Evolutionary conservation across 2,888 invertebrate species (phyloP).

Genomic region (Netelia inedita): DNA sequence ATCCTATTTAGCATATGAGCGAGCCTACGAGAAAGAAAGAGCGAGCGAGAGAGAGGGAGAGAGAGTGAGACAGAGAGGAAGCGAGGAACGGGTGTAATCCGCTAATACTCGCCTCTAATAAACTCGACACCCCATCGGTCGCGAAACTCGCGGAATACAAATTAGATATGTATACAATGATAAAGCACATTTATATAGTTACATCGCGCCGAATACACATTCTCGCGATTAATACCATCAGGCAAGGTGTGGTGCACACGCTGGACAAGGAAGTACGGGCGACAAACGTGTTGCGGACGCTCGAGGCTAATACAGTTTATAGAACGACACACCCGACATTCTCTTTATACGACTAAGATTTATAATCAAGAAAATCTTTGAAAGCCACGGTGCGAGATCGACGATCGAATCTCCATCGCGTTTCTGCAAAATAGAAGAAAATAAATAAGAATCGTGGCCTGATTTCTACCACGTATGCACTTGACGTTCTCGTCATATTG

Average conservation of each 20-base stretch:
- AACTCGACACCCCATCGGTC: constrained; percentile 63
- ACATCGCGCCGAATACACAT: constrained; percentile 17
- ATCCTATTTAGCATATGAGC: constrained; percentile 58
- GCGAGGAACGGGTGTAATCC: constrained; percentile 48
- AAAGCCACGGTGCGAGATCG: constrained; percentile 6
- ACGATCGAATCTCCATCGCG: constrained; percentile 26
- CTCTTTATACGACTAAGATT: constrained; percentile 24
- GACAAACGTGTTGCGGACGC: constrained; percentile 42
- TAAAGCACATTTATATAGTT: constrained; percentile 41
- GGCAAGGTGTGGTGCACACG: not conserved
- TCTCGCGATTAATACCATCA: not conserved
- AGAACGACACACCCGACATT: constrained; percentile 36
- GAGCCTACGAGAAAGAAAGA: not conserved
- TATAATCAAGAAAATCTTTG: constrained; percentile 22
- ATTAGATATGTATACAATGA: constrained; percentile 45
- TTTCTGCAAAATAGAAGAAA: too few relatives aligned
- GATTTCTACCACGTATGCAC: constrained; percentile 61
- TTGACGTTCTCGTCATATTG: constrained; percentile 73
- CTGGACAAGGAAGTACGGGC: constrained; percentile 16
- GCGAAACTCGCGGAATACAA: constrained; percentile 55
- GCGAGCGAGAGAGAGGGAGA: not conserved
- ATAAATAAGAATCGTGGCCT: not conserved
- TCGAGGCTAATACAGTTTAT: constrained; percentile 35
- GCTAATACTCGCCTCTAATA: constrained; percentile 67
- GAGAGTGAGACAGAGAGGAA: not conserved